A percentile compares a stretch with the other conserved stretches of the same genome.
Evolutionary conservation across 2,797 vertebrate genomes (phyloP).

Genomic region (Malacoraja senta): DNA sequence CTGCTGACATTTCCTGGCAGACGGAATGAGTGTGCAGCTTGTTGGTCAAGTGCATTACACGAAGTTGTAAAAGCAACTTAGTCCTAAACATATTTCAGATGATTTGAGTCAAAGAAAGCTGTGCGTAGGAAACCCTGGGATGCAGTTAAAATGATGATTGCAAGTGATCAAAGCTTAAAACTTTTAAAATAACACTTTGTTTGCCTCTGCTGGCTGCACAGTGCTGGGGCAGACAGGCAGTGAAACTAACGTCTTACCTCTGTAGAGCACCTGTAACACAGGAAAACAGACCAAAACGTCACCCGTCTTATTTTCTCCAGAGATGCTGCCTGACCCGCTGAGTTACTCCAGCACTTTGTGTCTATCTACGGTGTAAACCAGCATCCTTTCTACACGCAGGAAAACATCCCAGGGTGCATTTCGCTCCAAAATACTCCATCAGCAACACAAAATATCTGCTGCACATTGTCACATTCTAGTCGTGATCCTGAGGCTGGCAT

Average conservation of each 20-base stretch:
- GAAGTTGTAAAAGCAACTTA: neutral
- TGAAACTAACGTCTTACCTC: neutral
- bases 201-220: neutral
- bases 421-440: neutral
- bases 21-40: neutral
- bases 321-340: too few species aligned
- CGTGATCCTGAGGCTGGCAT: neutral
- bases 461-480: neutral
- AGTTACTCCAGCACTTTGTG: too few species aligned
- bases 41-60: neutral
- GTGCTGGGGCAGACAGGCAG: neutral
- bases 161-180: neutral
- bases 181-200: neutral
- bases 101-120: neutral
- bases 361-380: too few species aligned
- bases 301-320: too few species aligned
- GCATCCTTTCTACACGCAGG: neutral
- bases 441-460: neutral
- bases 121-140: neutral
- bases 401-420: neutral
- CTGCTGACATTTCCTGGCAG: neutral
- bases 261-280: neutral
- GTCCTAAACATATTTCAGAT: neutral
- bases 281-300: neutral
- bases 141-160: neutral